These are phyloP conservation scores for Beris chalybata DNA, from an alignment of 2,888 invertebrate genomes.

Conservation along the genomic window DNA sequence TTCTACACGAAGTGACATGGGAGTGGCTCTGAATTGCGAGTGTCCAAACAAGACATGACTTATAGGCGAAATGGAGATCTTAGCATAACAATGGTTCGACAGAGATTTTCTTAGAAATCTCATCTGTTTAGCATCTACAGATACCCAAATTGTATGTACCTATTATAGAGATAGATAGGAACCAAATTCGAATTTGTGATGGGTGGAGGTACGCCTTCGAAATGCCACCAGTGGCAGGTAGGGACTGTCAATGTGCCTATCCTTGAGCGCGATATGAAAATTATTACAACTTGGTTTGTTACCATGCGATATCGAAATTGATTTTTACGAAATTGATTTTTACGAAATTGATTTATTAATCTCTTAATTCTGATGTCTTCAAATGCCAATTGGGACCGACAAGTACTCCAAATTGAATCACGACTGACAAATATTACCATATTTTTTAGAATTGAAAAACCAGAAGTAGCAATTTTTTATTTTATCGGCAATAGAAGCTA, in stretches of 20 bases:
- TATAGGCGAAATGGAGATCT: conserved; percentile 29
- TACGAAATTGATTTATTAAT: conserved; percentile 49
- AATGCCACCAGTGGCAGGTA: conserved; percentile 14
- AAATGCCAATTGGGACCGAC: conserved; percentile 39
- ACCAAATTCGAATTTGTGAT: too few relatives aligned
- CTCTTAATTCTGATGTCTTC: conserved; percentile 46
- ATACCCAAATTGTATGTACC: too few relatives aligned
- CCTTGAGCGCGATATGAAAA: conserved; percentile 37
- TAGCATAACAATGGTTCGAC: conserved; percentile 12
- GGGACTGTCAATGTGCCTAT: conserved; percentile 17
- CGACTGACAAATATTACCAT: not conserved
- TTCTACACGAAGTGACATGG: conserved; percentile 38
- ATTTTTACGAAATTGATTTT: conserved; percentile 47
- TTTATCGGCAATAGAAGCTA: too few relatives aligned
- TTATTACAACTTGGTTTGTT: conserved; percentile 35
- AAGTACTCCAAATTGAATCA: conserved; percentile 33
- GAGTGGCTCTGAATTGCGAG: conserved; percentile 32
- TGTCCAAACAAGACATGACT: conserved; percentile 23
- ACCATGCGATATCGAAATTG: conserved; percentile 48
- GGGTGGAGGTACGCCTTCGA: not conserved
- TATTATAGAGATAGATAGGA: too few relatives aligned
- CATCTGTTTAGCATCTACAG: conserved; percentile 18
- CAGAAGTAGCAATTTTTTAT: too few relatives aligned
- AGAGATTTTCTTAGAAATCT: conserved; percentile 29
- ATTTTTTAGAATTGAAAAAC: too few relatives aligned